Evolutionary conservation across 2,113 vertebrate genomes (phyloP), one percentile per base, ranked within the genome.

Genomic region (Thryonomys swinderianus): DNA sequence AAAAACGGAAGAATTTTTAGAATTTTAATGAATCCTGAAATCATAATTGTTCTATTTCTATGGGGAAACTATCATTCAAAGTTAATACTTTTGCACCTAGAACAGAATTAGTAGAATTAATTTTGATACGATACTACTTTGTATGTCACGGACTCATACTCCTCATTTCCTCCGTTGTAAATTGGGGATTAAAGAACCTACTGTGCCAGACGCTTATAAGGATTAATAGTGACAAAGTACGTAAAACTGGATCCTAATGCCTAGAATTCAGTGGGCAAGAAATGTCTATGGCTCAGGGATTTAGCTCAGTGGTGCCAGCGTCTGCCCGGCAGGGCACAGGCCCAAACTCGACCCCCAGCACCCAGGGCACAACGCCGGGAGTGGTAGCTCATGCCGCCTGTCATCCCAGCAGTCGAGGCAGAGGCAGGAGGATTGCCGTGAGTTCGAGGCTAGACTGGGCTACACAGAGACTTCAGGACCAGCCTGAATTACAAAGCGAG

Each of bases 91-190:
- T 86, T 61, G 10, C 32, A 73, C 6, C 83, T 7, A 78, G 32
- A 83, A 45, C 37, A 86, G 51, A 95, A 87, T 78, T 90, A 86
- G 34, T 66, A 89, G 30, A 80, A 66, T 67, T 55, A 45, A 34
- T 91, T 88, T 91, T 53, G 62, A 12, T 64, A 73, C 13, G 71
- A 48, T 85, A 27, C 30, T 7, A 80, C 11, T 59, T 80, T 25
- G 13, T 55, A 34, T 57, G 51, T 88, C 55, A 59, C 37, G n/a
- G 83, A 34, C 20, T 32, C 20, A 40, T 51, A 92, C 48, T 2
- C 32, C 12, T 85, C 23, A 32, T 85, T 85, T 92, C 21, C 30
- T 83, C 53, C 61, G 69, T 30, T 55, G 17, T 83, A 78, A 88
- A 62, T 88, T 12, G 76, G 9, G 32, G 53, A 64, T 88, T 88